Percentiles rank a stretch among this genome's conserved stretches.
These are phyloP conservation scores for Planiliza haematocheilus DNA, from an alignment of 2,113 vertebrate genomes.

Conservation along the genomic window DNA sequence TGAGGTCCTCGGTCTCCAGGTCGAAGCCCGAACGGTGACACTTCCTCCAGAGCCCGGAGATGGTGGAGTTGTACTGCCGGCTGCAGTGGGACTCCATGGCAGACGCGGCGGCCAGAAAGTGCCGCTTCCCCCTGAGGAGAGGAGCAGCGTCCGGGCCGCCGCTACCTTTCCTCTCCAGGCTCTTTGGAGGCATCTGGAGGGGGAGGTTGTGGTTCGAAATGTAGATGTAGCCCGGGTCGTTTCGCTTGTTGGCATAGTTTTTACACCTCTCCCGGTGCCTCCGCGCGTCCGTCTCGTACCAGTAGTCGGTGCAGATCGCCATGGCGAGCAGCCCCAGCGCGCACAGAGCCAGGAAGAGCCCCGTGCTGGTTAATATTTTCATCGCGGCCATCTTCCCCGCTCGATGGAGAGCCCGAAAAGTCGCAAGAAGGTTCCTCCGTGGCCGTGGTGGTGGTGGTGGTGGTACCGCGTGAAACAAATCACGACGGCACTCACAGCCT, in stretches of 20 bases:
- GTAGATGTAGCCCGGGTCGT: slow-evolving; percentile 91
- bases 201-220: slow-evolving; percentile 91
- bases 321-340: slow-evolving; percentile 88
- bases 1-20: slow-evolving; percentile 91
- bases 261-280: slow-evolving; percentile 91
- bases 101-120: slow-evolving; percentile 80
- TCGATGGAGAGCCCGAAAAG: slow-evolving; percentile 80
- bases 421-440: slow-evolving; percentile 78
- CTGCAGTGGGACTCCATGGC: slow-evolving; percentile 90
- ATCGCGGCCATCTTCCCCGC: slow-evolving; percentile 89
- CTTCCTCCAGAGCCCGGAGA: slow-evolving; percentile 91
- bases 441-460: slow-evolving; percentile 71
- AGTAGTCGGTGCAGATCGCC: slow-evolving; percentile 92
- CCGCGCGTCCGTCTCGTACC: slow-evolving; percentile 93
- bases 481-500: slow-evolving; percentile 76
- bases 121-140: slow-evolving; percentile 76
- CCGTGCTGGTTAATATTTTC: slow-evolving; percentile 90
- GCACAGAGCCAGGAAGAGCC: slow-evolving; percentile 89
- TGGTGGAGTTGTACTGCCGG: slow-evolving; percentile 91
- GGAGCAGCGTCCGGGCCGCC: slow-evolving; percentile 70
- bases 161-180: slow-evolving; percentile 68
- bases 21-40: slow-evolving; percentile 91
- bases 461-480: slow-evolving; percentile 75
- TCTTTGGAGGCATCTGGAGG: slow-evolving; percentile 86
- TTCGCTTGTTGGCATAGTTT: slow-evolving; percentile 90